Evolutionary conservation across 2,113 vertebrate genomes (phyloP).

Genomic region (Lipophrys pholis): DNA sequence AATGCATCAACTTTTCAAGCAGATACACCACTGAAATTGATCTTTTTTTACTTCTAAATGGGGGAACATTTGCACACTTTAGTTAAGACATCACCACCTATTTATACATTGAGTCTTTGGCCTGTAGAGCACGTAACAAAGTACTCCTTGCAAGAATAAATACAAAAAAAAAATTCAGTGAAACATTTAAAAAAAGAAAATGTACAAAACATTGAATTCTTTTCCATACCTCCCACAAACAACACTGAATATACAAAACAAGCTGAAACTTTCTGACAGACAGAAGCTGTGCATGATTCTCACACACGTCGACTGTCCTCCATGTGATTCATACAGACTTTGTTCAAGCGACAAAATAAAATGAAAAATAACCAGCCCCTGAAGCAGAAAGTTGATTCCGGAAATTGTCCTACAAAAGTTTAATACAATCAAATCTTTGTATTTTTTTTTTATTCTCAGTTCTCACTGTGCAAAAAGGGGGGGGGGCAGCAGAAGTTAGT

Average conservation of each 20-base stretch:
- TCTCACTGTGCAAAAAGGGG: slow-evolving; percentile 42
- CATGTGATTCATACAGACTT: slow-evolving; percentile 49
- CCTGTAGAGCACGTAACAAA: slow-evolving; percentile 50
- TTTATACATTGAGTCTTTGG: slow-evolving; percentile 57
- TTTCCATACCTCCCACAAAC: slow-evolving; percentile 1
- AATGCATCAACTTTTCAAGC: neutral
- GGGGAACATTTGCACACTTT: neutral
- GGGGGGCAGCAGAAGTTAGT: slow-evolving; percentile 31
- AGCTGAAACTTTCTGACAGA: slow-evolving; percentile 23
- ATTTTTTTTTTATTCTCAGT: slow-evolving; percentile 52
- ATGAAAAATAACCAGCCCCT: slow-evolving; percentile 24
- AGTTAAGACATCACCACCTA: neutral
- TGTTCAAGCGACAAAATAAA: neutral
- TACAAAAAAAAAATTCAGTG: slow-evolving; percentile 26
- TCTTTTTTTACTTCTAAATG: neutral
- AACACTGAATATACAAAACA: slow-evolving; percentile 56
- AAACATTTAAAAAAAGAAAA: slow-evolving; percentile 20
- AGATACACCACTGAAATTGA: neutral
- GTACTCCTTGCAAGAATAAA: slow-evolving; percentile 67
- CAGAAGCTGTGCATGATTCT: slow-evolving; percentile 32
- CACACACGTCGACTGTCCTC: slow-evolving; percentile 26
- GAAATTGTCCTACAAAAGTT: neutral
- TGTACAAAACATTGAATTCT: slow-evolving; percentile 45
- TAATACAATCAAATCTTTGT: too few species aligned
- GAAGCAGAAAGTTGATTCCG: slow-evolving; percentile 22